Conservation (phyloP, 2,113 vertebrate species). For the Budorcas taxicolor region DNA sequence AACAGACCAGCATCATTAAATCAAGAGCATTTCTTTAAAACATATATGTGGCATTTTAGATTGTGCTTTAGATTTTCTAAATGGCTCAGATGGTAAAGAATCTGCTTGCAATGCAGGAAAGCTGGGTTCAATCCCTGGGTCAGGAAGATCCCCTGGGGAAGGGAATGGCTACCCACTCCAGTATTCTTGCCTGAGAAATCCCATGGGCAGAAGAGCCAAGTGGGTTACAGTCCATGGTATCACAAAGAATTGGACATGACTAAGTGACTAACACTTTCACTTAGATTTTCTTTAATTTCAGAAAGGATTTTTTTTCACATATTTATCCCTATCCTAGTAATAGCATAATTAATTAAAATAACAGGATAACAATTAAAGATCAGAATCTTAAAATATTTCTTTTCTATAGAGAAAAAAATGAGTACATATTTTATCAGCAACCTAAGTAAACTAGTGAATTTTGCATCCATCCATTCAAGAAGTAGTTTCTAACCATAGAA, state of each 20-base stretch:
- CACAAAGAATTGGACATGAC: accelerated
- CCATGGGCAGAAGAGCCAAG: neutral
- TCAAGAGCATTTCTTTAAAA: neutral
- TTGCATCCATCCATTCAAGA: neutral
- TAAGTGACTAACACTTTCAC: neutral
- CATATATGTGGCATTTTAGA: neutral
- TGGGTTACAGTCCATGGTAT: neutral
- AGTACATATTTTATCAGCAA: neutral
- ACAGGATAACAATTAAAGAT: neutral
- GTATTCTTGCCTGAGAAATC: neutral
- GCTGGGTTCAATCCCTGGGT: neutral
- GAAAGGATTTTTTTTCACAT: neutral
- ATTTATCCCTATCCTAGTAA: neutral
- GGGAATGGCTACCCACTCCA: neutral
- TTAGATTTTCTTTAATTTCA: slow-evolving; percentile 9
- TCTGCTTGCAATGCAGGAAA: neutral
- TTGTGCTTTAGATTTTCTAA: neutral
- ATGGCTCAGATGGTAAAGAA: neutral
- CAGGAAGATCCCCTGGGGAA: neutral
- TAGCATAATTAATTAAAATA: neutral
- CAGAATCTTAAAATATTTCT: neutral
- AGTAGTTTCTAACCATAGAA: neutral
- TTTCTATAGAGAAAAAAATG: neutral
- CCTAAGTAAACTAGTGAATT: neutral
- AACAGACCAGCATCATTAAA: neutral